Base-by-base conservation (phyloP, 2,888 invertebrate species). In the Oscheius sp. region DNA sequence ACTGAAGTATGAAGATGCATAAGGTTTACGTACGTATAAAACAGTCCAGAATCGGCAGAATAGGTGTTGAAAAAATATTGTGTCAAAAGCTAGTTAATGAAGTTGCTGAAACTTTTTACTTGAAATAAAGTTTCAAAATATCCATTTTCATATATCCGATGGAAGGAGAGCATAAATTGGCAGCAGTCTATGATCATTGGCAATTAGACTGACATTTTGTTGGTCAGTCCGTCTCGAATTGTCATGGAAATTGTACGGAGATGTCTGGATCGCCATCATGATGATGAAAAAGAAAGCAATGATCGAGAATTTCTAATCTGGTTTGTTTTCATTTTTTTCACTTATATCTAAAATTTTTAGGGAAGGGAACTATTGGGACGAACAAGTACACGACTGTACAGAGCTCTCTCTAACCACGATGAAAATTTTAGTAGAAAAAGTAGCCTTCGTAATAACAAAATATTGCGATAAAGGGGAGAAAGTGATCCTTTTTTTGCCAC, bases 401-500 rank as follows among this genome's bases (percentile, higher is more conserved):
- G 72, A 75, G 26, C 63, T 78, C 9, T 73, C 71, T 6, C 72
- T 74, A 72, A 65, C 66, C 17, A 74, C 72, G 1, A 56, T 68
- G 3, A 66, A 70, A 9, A 49, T 70, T 51, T 26, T 78, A 0
- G 62, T 71, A 8, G 41, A 67, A 2, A 78, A 78, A 62, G 69
- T 78, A 14, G 67, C 61, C 0, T 59, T 38, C n/a, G 68, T 71
- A 1, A 14, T 78, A 1, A 12, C 9, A 5, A 51, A 70, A 20
- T 61, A 63, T 12, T 38, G 57, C 14, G 24, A 49, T 17, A 49
- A 93, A 87, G 95, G 95, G 0, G 95, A 96, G 87, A 90, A 94
- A 36, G 94, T 97, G 2, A 92, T 94, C 38, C 91, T 97, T 78
- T 97, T 96, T 87, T 94, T 97, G 94, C 96, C 96, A 14, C 95